These are phyloP conservation scores for Phalacrocorax brasilianus DNA, from an alignment of 2,113 vertebrate species.

Conservation along the genomic window DNA sequence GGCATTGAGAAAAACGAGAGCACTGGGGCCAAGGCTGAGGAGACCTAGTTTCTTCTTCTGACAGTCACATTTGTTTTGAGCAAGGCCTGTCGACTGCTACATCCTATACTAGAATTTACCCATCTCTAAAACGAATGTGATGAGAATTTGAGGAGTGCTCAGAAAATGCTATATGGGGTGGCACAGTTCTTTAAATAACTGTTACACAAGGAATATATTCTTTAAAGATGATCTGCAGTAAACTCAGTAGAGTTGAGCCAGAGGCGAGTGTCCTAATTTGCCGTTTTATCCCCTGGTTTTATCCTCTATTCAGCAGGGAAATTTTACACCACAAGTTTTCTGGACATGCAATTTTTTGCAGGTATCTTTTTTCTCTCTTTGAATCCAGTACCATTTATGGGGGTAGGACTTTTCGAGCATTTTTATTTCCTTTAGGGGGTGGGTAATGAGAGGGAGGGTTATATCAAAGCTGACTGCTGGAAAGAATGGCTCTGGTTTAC, in stretches of 20 bases:
- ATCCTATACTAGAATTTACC: neutral
- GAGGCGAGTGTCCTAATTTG: neutral
- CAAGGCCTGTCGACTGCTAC: neutral
- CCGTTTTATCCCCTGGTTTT: neutral
- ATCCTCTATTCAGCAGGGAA: neutral
- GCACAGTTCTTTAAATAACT: neutral
- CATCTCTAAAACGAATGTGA: neutral
- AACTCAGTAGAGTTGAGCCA: neutral
- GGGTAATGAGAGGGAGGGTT: neutral
- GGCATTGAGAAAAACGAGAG: neutral
- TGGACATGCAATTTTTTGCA: no score
- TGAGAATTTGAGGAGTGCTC: neutral
- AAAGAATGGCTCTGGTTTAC: slow-evolving; percentile 4
- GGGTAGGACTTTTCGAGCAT: neutral
- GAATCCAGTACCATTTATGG: neutral
- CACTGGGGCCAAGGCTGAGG: neutral
- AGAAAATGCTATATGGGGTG: neutral
- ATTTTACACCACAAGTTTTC: neutral
- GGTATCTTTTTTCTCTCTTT: neutral
- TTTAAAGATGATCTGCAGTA: neutral
- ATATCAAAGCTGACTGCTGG: neutral
- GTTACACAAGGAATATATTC: neutral
- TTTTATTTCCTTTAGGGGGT: neutral
- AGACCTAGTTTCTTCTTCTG: neutral
- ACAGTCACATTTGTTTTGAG: neutral